Base-by-base conservation (phyloP, 2,797 vertebrate species). In the Lepilemur ruficaudatus region DNA sequence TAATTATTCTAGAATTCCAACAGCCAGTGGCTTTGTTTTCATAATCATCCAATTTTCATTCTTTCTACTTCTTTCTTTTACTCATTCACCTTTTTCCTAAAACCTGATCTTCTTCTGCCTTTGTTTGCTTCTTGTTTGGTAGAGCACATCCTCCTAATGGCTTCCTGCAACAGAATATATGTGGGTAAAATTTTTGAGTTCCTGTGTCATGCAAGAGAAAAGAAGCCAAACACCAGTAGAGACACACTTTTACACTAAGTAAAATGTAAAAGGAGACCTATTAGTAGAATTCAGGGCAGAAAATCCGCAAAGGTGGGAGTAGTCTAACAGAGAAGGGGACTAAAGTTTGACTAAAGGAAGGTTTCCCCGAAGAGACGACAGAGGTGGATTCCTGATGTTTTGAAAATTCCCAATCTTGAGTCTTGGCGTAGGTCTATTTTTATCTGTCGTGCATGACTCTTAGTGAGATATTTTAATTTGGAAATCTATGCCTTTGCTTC, bases 291-390 rank as follows among this genome's bases (percentile, higher is more conserved):
- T 82, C 63, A 78, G 15, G 22, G 13, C 50, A 93, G 22, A 61
- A 70, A 90, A 76, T 22, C 30, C 90, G 22, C 35, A 93, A 75
- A 41, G 6, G 0, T 15, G 18, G 28, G 4, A 35, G 4, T 25
- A 15, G 0, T 50, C 12, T 5, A n/a, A 14, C 4, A 23, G 18
- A 75, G 57, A 59, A 7, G 1, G 4, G 1, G 32, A 5, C 7
- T 81, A 6, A 83, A 5, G 1, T 76, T 46, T 80, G 43, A 65
- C 4, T 38, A 15, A 48, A 38, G 1, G 4, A 20, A 3, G 55
- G 2, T 0, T 57, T 72, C 22, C 4, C 30, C 4, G 4, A 38
- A 57, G 14, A 28, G 4, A 46, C 3, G 9, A 23, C 1, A 25
- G 2, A 25, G 20, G 55, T 4, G 9, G 25, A 28, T 43, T 32